phyloP scores from a whole-genome alignment of 2,888 invertebrate species.

The Nomada lathburiana region DNA sequence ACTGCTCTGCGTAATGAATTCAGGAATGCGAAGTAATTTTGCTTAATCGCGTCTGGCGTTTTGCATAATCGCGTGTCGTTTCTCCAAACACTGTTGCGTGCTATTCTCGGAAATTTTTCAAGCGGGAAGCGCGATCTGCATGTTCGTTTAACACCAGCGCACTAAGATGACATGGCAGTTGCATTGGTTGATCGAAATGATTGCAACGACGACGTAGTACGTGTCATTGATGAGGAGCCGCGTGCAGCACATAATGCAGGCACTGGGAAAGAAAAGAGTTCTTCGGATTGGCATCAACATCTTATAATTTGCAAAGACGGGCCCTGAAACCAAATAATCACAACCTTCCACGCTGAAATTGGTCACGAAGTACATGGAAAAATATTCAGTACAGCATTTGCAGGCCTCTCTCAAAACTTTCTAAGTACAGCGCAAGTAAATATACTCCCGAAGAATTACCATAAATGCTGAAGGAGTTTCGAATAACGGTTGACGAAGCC shows the following conservation, averaged over 20 bases:
- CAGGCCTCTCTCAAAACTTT: too few species aligned
- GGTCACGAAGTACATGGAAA: not conserved
- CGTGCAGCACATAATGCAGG: not conserved
- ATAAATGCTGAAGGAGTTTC: too few species aligned
- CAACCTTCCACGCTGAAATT: not conserved
- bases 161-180: not conserved
- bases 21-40: not conserved
- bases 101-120: slow-evolving; percentile 13
- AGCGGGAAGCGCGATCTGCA: slow-evolving; percentile 12
- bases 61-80: slow-evolving; percentile 13
- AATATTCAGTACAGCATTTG: too few species aligned
- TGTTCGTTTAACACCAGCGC: too few species aligned
- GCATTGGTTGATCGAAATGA: slow-evolving; percentile 11
- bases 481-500: too few species aligned
- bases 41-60: slow-evolving; percentile 7
- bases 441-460: too few species aligned
- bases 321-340: not conserved
- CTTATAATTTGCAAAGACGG: not conserved
- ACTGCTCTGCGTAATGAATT: not conserved
- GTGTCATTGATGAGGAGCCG: not conserved
- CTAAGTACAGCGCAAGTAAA: too few species aligned
- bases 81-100: not conserved
- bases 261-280: not conserved
- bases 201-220: not conserved
- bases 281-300: slow-evolving; percentile 7